A percentile compares a stretch with the other conserved stretches of the same genome.
phyloP scores from a whole-genome alignment of 2,113 vertebrate species.

The Oncorhynchus clarkii region DNA sequence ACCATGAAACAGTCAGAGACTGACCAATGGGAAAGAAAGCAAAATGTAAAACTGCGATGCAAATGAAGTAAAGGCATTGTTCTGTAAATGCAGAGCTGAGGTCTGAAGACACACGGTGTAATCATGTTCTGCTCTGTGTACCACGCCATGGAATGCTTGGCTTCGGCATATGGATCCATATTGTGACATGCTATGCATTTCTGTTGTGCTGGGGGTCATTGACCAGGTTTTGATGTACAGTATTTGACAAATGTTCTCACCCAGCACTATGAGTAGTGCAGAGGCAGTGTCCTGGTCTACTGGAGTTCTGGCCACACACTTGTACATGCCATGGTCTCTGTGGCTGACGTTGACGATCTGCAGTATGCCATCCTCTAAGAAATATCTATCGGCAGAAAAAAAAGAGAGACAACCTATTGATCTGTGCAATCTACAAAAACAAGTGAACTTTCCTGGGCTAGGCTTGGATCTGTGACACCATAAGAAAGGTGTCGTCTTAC shows the following conservation, averaged over 20 bases:
- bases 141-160: too few species aligned
- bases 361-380: conserved; percentile 78
- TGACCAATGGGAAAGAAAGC: background rate
- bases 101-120: too few species aligned
- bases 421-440: conserved; percentile 10
- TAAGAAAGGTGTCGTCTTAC: conserved; percentile 58
- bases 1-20: background rate
- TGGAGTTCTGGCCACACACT: conserved; percentile 79
- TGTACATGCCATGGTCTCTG: conserved; percentile 83
- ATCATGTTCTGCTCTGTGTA: conserved; percentile 9
- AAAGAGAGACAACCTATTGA: conserved; percentile 35
- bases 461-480: conserved; percentile 5
- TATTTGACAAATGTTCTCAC: conserved; percentile 68
- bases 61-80: background rate
- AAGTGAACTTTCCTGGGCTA: conserved; percentile 17
- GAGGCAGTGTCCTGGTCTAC: conserved; percentile 73
- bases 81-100: background rate
- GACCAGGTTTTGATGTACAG: background rate
- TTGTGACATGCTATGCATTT: background rate
- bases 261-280: conserved; percentile 78
- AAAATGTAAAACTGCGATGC: too few species aligned
- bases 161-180: too few species aligned
- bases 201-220: background rate
- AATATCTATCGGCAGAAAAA: conserved; percentile 61
- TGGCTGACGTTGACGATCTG: conserved; percentile 82